Conservation (phyloP, 2,113 vertebrate species). For the Copsychus sechellarum region DNA sequence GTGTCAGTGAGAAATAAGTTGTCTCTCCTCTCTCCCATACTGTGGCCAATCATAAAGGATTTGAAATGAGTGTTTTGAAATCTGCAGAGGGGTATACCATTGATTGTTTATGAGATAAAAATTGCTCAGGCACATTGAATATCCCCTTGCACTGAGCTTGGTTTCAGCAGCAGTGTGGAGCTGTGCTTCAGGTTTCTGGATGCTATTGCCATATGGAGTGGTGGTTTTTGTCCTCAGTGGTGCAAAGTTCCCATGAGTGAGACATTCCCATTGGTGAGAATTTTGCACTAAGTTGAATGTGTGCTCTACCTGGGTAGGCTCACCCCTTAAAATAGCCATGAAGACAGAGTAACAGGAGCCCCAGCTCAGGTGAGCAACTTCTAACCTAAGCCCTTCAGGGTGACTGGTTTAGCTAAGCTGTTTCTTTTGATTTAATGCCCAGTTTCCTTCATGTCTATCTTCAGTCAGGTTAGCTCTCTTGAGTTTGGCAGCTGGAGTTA, state of each 20-base stretch:
- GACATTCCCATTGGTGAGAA: neutral
- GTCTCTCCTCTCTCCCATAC: neutral
- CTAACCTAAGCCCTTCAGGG: neutral
- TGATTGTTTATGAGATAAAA: neutral
- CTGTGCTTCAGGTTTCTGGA: neutral
- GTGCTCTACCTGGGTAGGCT: neutral
- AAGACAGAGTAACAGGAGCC: neutral
- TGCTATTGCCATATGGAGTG: rapidly evolving
- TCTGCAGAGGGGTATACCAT: neutral
- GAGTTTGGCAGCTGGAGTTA: neutral
- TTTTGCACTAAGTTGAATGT: neutral
- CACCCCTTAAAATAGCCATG: neutral
- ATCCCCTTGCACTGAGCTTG: neutral
- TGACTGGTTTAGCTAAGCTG: neutral
- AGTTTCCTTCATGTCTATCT: neutral
- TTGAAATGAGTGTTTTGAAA: neutral
- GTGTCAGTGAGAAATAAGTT: neutral
- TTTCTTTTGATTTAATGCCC: neutral
- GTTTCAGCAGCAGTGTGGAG: neutral
- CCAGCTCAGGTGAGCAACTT: neutral
- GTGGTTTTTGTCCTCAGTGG: neutral
- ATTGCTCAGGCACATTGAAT: neutral
- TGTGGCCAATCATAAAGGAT: neutral
- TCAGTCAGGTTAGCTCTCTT: neutral
- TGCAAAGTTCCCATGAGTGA: neutral